These are phyloP conservation scores for Leucoma salicis DNA, from an alignment of 2,888 invertebrate genomes.

Conservation along the genomic window DNA sequence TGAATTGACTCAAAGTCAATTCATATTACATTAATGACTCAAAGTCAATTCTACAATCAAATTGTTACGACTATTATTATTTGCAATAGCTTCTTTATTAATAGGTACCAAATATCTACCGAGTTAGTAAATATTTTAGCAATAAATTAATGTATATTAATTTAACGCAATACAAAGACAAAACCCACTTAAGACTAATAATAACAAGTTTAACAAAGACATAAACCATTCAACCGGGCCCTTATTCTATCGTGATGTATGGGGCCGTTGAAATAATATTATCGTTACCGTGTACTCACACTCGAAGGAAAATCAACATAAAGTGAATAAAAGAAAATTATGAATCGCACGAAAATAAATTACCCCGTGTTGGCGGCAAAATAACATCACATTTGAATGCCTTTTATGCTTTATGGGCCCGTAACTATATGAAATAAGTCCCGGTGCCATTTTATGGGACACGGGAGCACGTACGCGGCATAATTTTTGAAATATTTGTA, in stretches of 20 bases:
- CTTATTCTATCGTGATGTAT: slow-evolving; percentile 62
- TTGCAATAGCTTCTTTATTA: no score
- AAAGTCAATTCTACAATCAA: no score
- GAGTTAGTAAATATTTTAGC: slow-evolving; percentile 3
- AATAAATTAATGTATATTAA: slow-evolving; percentile 23
- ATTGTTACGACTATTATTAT: no score
- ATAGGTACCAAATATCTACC: no score
- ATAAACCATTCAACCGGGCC: slow-evolving; percentile 58
- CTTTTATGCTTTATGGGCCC: slow-evolving; percentile 80
- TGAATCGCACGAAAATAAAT: slow-evolving; percentile 81
- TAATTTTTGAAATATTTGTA: slow-evolving; percentile 73
- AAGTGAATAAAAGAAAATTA: slow-evolving; percentile 83
- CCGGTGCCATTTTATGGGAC: slow-evolving; percentile 72
- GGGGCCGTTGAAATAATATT: slow-evolving; percentile 81
- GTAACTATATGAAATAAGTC: slow-evolving; percentile 80
- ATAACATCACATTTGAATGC: slow-evolving; percentile 83
- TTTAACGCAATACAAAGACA: slow-evolving; percentile 28
- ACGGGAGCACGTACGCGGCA: slow-evolving; percentile 72
- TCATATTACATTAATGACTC: no score
- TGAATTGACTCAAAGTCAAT: no score
- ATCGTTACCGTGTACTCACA: slow-evolving; percentile 78
- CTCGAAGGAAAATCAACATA: slow-evolving; percentile 81
- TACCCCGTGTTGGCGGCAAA: slow-evolving; percentile 81
- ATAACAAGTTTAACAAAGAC: slow-evolving; percentile 68
- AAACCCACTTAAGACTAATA: slow-evolving; percentile 42